A percentile compares a stretch with the other conserved stretches of the same genome.
These are phyloP conservation scores for Nemopilema nomurai DNA, from an alignment of 30 jellyfish, hydroid and myxozoan genomes.

Conservation along the genomic window DNA sequence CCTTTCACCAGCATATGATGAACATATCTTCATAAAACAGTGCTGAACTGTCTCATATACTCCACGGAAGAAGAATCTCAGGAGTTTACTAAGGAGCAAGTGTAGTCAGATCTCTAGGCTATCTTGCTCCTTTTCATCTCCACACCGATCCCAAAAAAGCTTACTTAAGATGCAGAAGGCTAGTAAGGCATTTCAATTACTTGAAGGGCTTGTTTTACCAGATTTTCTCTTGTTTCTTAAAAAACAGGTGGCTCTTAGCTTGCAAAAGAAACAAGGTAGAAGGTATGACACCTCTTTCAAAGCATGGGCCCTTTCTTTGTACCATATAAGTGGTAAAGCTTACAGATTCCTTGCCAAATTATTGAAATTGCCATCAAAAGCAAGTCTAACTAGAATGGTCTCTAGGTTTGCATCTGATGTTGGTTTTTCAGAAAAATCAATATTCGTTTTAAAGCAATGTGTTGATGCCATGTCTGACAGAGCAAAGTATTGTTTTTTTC, in stretches of 20 bases:
- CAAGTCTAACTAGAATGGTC: not conserved
- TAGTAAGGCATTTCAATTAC: no score
- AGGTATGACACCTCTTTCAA: constrained; percentile 36
- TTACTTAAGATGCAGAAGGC: constrained; percentile 1
- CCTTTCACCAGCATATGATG: not conserved
- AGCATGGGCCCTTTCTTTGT: constrained; percentile 55
- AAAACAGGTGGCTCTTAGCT: constrained; percentile 19
- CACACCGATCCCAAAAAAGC: constrained; percentile 22
- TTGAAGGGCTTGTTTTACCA: constrained; percentile 16
- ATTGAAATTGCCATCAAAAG: constrained; percentile 12
- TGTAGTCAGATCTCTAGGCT: not conserved
- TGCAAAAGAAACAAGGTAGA: constrained; percentile 10
- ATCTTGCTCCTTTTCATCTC: not conserved
- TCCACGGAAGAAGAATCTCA: not conserved
- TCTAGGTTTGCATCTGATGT: constrained; percentile 50
- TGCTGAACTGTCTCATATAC: constrained; percentile 1
- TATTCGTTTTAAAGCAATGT: constrained; percentile 26
- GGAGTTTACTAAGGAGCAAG: constrained; percentile 1
- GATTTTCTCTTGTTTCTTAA: constrained; percentile 22
- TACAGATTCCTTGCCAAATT: constrained; percentile 37
- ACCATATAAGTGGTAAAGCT: constrained; percentile 60
- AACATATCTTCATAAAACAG: not conserved
- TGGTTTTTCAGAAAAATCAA: constrained; percentile 43
- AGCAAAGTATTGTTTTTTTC: constrained; percentile 16
- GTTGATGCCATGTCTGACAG: constrained; percentile 17